Base-by-base conservation (phyloP, 2,888 invertebrate species). In the Heliconius ethilla region DNA sequence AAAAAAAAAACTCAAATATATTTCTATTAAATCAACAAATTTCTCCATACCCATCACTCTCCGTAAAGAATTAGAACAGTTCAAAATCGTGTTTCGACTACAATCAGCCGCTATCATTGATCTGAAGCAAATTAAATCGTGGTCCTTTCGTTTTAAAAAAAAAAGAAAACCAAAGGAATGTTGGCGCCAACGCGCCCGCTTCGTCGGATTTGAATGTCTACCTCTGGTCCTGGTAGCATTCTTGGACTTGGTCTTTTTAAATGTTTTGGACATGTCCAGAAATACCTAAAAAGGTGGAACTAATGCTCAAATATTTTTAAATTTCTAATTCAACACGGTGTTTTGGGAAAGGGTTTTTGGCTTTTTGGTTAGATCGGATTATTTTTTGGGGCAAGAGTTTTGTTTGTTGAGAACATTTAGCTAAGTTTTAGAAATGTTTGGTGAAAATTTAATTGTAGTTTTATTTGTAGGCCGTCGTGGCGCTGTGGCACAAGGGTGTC, bases 101-200 rank as follows among this genome's bases (percentile, higher is more conserved):
- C 78, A 78, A 82, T 80, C 74, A 74, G 81, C 77, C 85, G 84
- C 85, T 86, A 86, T 84, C 84, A 76, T 79, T 78, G 81, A 89
- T 88, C 87, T 86, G 81, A 85, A 91, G 92, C 92, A 93, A 93
- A 93, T 93, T 93, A 92, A 92, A 92, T 84, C 83, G 82, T 85
- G 83, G 82, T 80, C 81, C 89, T 89, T 89, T 91, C 89, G 75
- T 78, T 78, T 89, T 89, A 91, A 92, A 92, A 91, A 90, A 40
- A 40, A 40, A 40, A 9, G 11, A 40, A 40, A 40, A 2, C 84
- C 89, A 89, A 87, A 89, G 90, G 91, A 88, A 90, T 90, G 92
- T 91, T 93, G 94, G 94, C 94, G 94, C 94, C 94, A 92, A 90
- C 91, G 91, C 90, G 91, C 91, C 89, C 82, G 84, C 82, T 84